These are phyloP conservation scores for Lampropteryx suffumata DNA, from an alignment of 2,888 invertebrate species.

Conservation along the genomic window DNA sequence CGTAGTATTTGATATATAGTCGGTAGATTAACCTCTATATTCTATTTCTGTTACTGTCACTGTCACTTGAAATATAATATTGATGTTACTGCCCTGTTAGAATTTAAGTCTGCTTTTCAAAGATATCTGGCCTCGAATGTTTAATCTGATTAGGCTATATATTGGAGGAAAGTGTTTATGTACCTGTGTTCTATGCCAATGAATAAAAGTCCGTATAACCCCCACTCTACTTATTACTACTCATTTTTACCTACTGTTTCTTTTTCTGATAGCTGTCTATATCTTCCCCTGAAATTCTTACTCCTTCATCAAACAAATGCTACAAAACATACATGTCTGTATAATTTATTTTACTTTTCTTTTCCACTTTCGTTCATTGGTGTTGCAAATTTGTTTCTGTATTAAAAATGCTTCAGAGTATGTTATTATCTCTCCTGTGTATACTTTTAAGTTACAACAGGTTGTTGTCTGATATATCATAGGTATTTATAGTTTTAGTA, in stretches of 20 bases:
- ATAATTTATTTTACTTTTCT: conserved; percentile 29
- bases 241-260: conserved; percentile 22
- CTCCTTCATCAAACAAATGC: neutral
- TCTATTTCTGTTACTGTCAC: conserved; percentile 50
- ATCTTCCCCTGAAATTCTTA: conserved; percentile 12
- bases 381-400: conserved; percentile 58
- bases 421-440: conserved; percentile 44
- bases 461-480: conserved; percentile 57
- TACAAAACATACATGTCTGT: conserved; percentile 18
- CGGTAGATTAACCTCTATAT: conserved; percentile 52
- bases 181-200: conserved; percentile 78
- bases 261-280: conserved; percentile 13
- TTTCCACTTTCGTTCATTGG: conserved; percentile 60
- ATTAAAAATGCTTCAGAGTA: conserved; percentile 45
- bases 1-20: conserved; percentile 55
- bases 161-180: conserved; percentile 61
- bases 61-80: conserved; percentile 55
- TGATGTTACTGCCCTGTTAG: conserved; percentile 49
- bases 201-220: conserved; percentile 45
- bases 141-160: conserved; percentile 55
- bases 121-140: conserved; percentile 52
- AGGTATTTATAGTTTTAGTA: conserved; percentile 34
- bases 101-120: conserved; percentile 28
- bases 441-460: conserved; percentile 49
- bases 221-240: neutral